Percentiles rank a stretch among this genome's conserved stretches.
These are phyloP conservation scores for Drosophila birchii DNA, from an alignment of 2,888 invertebrate species.

Conservation along the genomic window DNA sequence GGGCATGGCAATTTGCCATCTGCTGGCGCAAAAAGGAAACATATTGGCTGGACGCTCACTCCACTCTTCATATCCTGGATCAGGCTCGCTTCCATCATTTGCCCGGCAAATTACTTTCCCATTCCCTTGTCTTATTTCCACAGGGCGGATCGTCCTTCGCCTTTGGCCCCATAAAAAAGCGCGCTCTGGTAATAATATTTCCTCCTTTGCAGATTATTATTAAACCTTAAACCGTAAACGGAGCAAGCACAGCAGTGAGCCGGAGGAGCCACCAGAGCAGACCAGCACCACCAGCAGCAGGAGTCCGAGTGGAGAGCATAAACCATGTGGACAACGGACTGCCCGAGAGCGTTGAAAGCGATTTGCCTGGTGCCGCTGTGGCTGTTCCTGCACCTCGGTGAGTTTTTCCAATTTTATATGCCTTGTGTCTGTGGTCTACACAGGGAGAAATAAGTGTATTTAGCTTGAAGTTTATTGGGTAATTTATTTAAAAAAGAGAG, in stretches of 20 bases:
- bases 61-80: conserved; percentile 16
- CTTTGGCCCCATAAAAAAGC: conserved; percentile 38
- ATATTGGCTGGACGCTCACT: conserved; percentile 18
- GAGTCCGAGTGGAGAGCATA: conserved; percentile 42
- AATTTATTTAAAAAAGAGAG: neutral
- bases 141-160: conserved; percentile 26
- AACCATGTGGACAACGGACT: conserved; percentile 81
- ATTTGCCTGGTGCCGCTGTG: conserved; percentile 79
- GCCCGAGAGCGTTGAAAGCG: conserved; percentile 73
- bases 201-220: conserved; percentile 49
- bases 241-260: conserved; percentile 27
- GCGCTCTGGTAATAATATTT: conserved; percentile 48
- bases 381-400: conserved; percentile 81
- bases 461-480: neutral
- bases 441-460: neutral
- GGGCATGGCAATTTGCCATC: conserved; percentile 25
- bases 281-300: conserved; percentile 10
- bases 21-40: neutral
- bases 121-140: conserved; percentile 34
- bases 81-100: conserved; percentile 31
- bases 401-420: conserved; percentile 52
- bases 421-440: neutral
- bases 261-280: conserved; percentile 8
- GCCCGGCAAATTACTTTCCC: conserved; percentile 32
- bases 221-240: conserved; percentile 51